Evolutionary conservation across 2,113 vertebrate species (phyloP), one percentile per base, ranked within the genome.

Genomic region (Mustela lutreola): DNA sequence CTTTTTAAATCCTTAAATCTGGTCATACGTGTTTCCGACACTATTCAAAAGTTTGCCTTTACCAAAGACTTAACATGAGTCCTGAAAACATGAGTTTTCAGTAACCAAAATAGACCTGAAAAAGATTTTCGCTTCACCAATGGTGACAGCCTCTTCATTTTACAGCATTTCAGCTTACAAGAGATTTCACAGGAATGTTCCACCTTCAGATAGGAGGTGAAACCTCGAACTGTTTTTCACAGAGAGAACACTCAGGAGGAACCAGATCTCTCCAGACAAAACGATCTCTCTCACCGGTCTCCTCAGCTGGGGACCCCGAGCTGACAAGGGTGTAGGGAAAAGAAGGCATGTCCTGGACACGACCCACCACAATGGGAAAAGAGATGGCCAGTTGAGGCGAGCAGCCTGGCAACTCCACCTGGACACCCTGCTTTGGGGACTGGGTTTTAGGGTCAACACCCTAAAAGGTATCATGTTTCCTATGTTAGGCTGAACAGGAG

Each of bases 391-490:
- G 11, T 60, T 0, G 31, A 82, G 36, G 58, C 7, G 0, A 2
- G 2, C 3, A 12, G 48, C 48, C 48, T 8, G 11, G 26, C 1
- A 39, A 3, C 33, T 33, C 36, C 8, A 73, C 48, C 18, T 15
- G 0, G 12, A 67, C 0, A 5, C 5, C n/a, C 33, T 1, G 0
- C 11, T 42, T 4, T 3, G 4, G 5, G 4, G 65, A 65, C n/a
- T 4, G 42, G 31, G 31, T 2, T 56, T 36, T 11, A 28, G 26
- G 7, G 15, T 45, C 36, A 36, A 15, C 19, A 33, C 45, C 28
- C 50, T 33, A 7, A 50, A 48, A 60, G 48, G 16, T 21, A 48
- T 24, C 3, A 21, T 0, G 2, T 10, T 21, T 45, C 71, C 31
- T 48, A 39, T 42, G 39, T 65, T 33, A 16, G 36, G 53, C 15